Evolutionary conservation across 2,888 invertebrate genomes (phyloP), one percentile per base, ranked within the genome.

Genomic region (Hypselothyrea guttata): DNA sequence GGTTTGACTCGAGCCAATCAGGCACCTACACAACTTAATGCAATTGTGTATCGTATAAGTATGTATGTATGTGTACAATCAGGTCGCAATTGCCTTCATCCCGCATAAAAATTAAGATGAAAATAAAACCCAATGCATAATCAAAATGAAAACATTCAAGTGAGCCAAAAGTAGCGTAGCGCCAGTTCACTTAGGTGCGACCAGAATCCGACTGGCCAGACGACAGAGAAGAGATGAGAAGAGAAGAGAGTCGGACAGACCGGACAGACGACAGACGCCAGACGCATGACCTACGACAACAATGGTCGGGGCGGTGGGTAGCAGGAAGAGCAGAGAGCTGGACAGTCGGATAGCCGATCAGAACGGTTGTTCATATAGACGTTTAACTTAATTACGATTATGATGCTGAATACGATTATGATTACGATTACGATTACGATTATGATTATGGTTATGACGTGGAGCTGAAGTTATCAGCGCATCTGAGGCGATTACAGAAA

Each of bases 231-330:
- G n/a, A 27, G 55, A 54, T 55, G 51, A 3, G 22, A 22, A n/a
- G n/a, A n/a, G n/a, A 22, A 5, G 28, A 53, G 49, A 37, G 35
- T 44, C 49, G 40, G 38, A 49, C 55, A 53, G 37, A 46, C 53
- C 53, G 72, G 51, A 15, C 74, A 57, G 45, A 33, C 33, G 47
- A n/a, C n/a, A 4, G 12, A 4, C 11, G 38, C 5, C 22, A 2
- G 75, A 79, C 62, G 77, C 84, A 60, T 71, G 85, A 79, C 83
- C 86, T 75, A 83, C 81, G 68, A 56, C 65, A 79, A 72, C 52
- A 30, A 41, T 22, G 22, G 22, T 22, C 5, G 5, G 2, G 22
- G 16, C 37, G 11, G 40, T 11, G 22, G 35, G 48, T n/a, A n/a
- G n/a, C n/a, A n/a, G 12, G 46, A 13, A 40, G 11, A 13, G 27